A percentile compares a stretch with the other conserved stretches of the same genome.
Evolutionary conservation across 2,113 vertebrate species (phyloP).

Genomic region (Anhinga anhinga): DNA sequence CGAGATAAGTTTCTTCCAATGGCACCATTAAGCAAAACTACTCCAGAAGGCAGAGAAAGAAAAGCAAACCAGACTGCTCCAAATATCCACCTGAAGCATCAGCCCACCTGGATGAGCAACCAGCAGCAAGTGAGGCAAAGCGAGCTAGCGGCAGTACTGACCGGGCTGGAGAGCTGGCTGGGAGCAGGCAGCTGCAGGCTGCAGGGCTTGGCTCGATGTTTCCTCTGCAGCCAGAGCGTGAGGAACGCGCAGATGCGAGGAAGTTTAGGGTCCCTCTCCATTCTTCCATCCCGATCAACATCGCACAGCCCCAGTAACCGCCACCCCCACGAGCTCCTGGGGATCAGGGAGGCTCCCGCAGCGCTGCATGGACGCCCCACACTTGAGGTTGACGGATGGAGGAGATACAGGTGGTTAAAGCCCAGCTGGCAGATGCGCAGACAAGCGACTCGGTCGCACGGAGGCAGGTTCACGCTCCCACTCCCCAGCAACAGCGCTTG

Average conservation of each 20-base stretch:
- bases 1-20: fast-evolving
- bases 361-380: background rate
- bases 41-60: background rate
- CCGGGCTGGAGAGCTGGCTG: constrained; percentile 58
- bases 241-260: constrained; percentile 73
- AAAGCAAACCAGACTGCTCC: background rate
- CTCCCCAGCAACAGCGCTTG: background rate
- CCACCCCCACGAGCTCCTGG: background rate
- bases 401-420: constrained; percentile 10
- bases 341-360: background rate
- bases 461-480: background rate
- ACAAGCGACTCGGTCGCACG: fast-evolving
- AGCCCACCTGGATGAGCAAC: background rate
- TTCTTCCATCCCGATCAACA: constrained; percentile 51
- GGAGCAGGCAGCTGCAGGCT: constrained; percentile 58
- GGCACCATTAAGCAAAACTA: background rate
- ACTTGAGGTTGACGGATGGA: background rate
- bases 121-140: background rate
- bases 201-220: constrained; percentile 70
- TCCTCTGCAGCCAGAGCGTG: constrained; percentile 74
- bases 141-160: constrained; percentile 53
- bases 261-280: constrained; percentile 75
- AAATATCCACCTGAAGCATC: background rate
- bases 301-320: background rate
- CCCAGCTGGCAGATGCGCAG: constrained; percentile 3